Conservation (phyloP, 2,888 invertebrate genomes). For the Bombyx huttoni region DNA sequence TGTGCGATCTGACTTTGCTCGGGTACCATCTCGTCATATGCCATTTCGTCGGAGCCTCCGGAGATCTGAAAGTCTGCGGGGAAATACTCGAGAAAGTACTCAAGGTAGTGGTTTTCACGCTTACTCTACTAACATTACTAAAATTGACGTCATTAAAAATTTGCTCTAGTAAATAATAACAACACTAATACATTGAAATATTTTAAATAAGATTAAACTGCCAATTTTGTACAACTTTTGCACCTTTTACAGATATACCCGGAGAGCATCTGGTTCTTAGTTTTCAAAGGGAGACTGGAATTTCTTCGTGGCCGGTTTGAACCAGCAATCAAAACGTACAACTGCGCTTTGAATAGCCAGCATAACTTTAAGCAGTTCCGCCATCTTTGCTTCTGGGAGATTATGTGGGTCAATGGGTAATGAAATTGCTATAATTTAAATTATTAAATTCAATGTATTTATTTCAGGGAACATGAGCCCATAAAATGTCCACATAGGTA, state of each 20-base stretch:
- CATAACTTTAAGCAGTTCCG: conserved; percentile 92
- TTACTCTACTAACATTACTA: not conserved
- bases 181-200: too few relatives aligned
- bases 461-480: too few relatives aligned
- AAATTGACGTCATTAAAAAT: too few relatives aligned
- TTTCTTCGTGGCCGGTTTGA: conserved; percentile 84
- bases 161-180: too few relatives aligned
- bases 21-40: conserved; percentile 89
- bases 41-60: conserved; percentile 85
- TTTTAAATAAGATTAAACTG: too few relatives aligned
- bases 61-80: conserved; percentile 83
- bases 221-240: too few relatives aligned
- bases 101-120: conserved; percentile 66
- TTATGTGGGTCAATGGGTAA: conserved; percentile 91
- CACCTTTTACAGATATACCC: conserved; percentile 76
- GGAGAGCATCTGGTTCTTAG: conserved; percentile 91
- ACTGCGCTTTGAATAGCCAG: conserved; percentile 85
- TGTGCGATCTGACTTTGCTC: conserved; percentile 88
- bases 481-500: too few relatives aligned
- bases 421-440: conserved; percentile 7
- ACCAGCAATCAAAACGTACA: conserved; percentile 81
- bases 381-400: conserved; percentile 94
- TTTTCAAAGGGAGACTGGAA: conserved; percentile 90
- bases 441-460: too few relatives aligned
- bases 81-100: conserved; percentile 76